These are phyloP conservation scores for Oryzias woworae DNA, from an alignment of 2,113 vertebrate genomes.

Conservation along the genomic window DNA sequence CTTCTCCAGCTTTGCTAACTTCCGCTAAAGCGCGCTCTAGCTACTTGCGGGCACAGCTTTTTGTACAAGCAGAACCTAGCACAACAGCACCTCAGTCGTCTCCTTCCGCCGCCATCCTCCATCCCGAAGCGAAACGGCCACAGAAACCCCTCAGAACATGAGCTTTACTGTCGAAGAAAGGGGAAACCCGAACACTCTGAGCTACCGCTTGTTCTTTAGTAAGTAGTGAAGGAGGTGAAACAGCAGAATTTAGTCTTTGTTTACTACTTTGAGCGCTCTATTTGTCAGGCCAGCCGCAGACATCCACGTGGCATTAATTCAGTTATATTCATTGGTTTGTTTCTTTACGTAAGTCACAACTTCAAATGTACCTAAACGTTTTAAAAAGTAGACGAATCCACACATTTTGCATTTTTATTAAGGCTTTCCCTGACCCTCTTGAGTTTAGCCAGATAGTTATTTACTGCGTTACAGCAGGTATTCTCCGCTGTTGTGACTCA, in stretches of 20 bases:
- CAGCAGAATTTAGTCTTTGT: not conserved
- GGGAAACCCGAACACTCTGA: constrained; percentile 80
- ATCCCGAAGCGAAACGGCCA: not conserved
- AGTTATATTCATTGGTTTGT: constrained; percentile 1
- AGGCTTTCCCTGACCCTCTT: not conserved
- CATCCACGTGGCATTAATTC: constrained; percentile 70
- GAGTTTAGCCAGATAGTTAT: not conserved
- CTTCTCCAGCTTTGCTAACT: too few species aligned
- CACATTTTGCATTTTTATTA: not conserved
- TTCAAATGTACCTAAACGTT: too few species aligned
- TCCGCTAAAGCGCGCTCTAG: too few species aligned
- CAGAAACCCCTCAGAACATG: constrained; percentile 56
- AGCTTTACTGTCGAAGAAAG: constrained; percentile 85
- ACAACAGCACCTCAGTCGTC: not conserved
- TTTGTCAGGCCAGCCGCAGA: not conserved
- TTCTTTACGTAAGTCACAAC: not conserved
- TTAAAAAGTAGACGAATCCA: not conserved
- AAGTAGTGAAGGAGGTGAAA: constrained; percentile 57
- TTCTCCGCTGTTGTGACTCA: not conserved
- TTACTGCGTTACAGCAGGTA: not conserved
- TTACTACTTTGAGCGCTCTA: not conserved
- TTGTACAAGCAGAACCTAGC: too few species aligned
- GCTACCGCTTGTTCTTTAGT: constrained; percentile 90
- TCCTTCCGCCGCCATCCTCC: constrained; percentile 39
- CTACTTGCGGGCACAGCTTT: too few species aligned